Conservation (phyloP, 2,888 invertebrate species). For the Drosophila tripunctata region DNA sequence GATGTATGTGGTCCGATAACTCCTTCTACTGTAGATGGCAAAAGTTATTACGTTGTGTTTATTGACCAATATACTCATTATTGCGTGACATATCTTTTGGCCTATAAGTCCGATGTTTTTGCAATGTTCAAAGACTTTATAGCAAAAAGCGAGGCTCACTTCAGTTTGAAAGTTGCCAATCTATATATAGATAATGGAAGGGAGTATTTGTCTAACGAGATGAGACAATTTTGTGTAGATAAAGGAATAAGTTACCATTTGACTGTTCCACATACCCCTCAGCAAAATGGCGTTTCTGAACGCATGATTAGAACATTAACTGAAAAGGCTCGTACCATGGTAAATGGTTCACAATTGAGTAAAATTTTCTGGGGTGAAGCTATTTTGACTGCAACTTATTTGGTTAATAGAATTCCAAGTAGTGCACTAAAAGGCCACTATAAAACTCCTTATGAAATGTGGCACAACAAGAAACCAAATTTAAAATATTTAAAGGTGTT, state of each 20-base stretch:
- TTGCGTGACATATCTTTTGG: slow-evolving; percentile 70
- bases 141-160: slow-evolving; percentile 7
- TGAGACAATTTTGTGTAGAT: slow-evolving; percentile 9
- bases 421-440: background rate
- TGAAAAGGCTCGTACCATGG: slow-evolving; percentile 22
- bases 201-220: slow-evolving; percentile 8
- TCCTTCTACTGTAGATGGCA: slow-evolving; percentile 67
- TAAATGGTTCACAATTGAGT: slow-evolving; percentile 53
- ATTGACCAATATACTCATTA: slow-evolving; percentile 74
- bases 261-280: slow-evolving; percentile 12
- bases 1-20: slow-evolving; percentile 57
- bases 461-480: background rate
- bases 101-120: slow-evolving; percentile 69
- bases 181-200: slow-evolving; percentile 10
- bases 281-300: slow-evolving; percentile 13
- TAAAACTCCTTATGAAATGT: slow-evolving; percentile 7
- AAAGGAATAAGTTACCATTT: slow-evolving; percentile 17
- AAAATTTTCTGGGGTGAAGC: slow-evolving; percentile 81
- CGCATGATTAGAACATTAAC: slow-evolving; percentile 18
- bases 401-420: slow-evolving; percentile 30
- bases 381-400: slow-evolving; percentile 76
- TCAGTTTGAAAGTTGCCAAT: slow-evolving; percentile 4
- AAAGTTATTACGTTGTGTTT: slow-evolving; percentile 38
- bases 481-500: slow-evolving; percentile 11
- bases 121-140: slow-evolving; percentile 21